These are phyloP conservation scores for Odontamblyopus lacepedii DNA, from an alignment of 2,797 vertebrate species.

Conservation along the genomic window DNA sequence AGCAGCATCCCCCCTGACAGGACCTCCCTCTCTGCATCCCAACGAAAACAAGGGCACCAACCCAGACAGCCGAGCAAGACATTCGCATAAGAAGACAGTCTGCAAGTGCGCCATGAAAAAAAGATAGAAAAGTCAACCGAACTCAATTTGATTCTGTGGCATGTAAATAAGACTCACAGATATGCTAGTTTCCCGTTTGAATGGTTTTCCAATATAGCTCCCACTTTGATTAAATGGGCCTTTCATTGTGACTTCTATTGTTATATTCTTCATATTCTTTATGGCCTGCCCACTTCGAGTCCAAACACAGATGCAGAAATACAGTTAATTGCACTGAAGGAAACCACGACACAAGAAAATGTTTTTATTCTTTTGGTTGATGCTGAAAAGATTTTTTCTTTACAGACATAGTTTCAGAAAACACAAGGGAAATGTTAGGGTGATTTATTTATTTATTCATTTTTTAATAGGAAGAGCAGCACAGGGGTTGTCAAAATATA, in stretches of 20 bases:
- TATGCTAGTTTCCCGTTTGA: neutral
- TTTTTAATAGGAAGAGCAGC: no score
- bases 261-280: neutral
- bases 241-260: neutral
- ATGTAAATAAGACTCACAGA: neutral
- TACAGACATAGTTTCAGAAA: no score
- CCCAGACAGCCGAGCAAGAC: constrained; percentile 23
- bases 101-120: neutral
- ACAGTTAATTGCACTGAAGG: neutral
- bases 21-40: constrained; percentile 41
- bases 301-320: neutral
- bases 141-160: neutral
- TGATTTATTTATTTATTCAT: no score
- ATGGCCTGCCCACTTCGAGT: neutral
- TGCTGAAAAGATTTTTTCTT: no score
- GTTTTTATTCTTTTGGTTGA: no score
- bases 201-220: neutral
- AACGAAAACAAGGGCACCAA: constrained; percentile 28
- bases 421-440: no score
- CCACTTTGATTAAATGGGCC: neutral
- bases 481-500: no score
- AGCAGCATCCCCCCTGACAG: constrained; percentile 37
- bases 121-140: neutral
- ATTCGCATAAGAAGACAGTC: constrained; percentile 18
- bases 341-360: neutral